Conservation (phyloP, 2,797 vertebrate species). For the Fistularia commersonii region DNA sequence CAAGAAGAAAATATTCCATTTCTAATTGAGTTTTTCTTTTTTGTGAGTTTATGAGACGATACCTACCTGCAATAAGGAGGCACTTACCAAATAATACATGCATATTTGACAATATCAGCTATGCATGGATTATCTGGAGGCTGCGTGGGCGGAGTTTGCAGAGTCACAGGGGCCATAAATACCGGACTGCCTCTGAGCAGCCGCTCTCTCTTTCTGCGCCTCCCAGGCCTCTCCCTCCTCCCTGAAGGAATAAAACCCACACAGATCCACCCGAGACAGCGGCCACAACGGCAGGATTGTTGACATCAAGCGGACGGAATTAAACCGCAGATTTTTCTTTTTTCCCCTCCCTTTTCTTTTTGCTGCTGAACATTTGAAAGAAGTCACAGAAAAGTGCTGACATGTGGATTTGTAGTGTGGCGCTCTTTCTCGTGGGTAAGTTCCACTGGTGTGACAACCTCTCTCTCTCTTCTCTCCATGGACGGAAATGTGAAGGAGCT, state of each 20-base stretch:
- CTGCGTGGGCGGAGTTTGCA: neutral
- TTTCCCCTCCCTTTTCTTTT: neutral
- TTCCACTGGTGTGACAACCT: slow-evolving; percentile 15
- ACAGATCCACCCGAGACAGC: neutral
- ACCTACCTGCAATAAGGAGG: too few relatives aligned
- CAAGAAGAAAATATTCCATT: too few relatives aligned
- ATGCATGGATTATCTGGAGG: too few relatives aligned
- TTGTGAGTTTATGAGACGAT: too few relatives aligned
- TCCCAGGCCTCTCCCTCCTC: neutral
- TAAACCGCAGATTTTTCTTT: slow-evolving; percentile 3
- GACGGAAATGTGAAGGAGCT: slow-evolving; percentile 3
- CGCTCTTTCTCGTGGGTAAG: slow-evolving; percentile 74
- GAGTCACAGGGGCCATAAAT: slow-evolving; percentile 34
- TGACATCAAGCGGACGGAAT: slow-evolving; percentile 43
- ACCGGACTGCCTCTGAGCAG: slow-evolving; percentile 3
- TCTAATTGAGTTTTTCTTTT: too few relatives aligned
- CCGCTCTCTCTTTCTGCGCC: slow-evolving; percentile 32
- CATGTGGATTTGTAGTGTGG: slow-evolving; percentile 70
- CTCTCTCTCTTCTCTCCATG: neutral
- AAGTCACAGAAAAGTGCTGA: neutral
- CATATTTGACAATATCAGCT: too few relatives aligned
- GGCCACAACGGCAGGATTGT: slow-evolving; percentile 19
- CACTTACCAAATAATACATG: too few relatives aligned
- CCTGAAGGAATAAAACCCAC: slow-evolving; percentile 25
- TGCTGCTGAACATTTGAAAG: slow-evolving; percentile 26